Evolutionary conservation across 1,140 invertebrate species (phyloP).

Genomic region (Kradibia gibbosae): DNA sequence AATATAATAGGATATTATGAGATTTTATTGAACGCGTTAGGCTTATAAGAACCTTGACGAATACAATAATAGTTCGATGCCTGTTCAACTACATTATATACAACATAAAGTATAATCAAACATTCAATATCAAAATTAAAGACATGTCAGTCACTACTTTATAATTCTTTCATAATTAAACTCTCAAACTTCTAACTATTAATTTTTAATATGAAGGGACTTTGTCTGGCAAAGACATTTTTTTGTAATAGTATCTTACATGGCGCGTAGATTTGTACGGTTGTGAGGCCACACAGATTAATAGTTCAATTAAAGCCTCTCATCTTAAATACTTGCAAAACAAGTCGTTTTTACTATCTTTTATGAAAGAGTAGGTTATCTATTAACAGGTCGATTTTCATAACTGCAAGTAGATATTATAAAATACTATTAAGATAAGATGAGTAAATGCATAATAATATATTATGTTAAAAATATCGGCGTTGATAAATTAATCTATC

Average conservation of each 20-base stretch:
- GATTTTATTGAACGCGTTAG: neutral
- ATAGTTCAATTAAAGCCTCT: slow-evolving; percentile 31
- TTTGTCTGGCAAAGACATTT: slow-evolving; percentile 52
- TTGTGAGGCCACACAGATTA: slow-evolving; percentile 64
- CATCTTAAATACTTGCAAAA: too few relatives aligned
- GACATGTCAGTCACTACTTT: slow-evolving; percentile 55
- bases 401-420: too few relatives aligned
- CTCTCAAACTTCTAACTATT: slow-evolving; percentile 59
- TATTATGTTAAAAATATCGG: too few relatives aligned
- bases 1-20: neutral
- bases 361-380: too few relatives aligned
- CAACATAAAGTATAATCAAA: slow-evolving; percentile 59
- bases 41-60: neutral
- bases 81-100: slow-evolving; percentile 56
- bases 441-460: too few relatives aligned
- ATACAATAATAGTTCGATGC: slow-evolving; percentile 43
- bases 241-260: slow-evolving; percentile 55
- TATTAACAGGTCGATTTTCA: too few relatives aligned
- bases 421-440: too few relatives aligned
- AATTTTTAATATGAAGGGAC: slow-evolving; percentile 58
- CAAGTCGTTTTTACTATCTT: too few relatives aligned
- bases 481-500: too few relatives aligned
- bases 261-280: slow-evolving; percentile 59
- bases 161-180: slow-evolving; percentile 54
- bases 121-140: slow-evolving; percentile 63